Evolutionary conservation across 2,113 vertebrate species (phyloP), one percentile per base, ranked within the genome.

Genomic region (Pseudorhombus dupliciocellatus): DNA sequence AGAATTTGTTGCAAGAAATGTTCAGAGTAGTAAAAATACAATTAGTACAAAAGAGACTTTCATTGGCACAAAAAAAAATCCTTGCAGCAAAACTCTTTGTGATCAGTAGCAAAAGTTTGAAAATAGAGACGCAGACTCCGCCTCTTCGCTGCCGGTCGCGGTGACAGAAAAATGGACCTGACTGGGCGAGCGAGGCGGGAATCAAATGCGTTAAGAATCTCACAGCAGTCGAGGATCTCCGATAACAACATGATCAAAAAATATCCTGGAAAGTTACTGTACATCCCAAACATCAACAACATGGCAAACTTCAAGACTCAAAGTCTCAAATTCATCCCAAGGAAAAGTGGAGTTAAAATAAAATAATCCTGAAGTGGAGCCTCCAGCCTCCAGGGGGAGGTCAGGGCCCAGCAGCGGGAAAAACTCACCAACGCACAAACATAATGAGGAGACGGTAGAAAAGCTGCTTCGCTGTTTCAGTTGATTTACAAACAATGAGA

Each of bases 1-100:
- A 50, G 26, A 69, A 56, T 71, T 62, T 40, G 73, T 21, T n/a
- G 46, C 46, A 50, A 50, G 46, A 50, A 50, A 50, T 6, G 66
- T 65, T 77, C 53, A 76, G 72, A 75, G 79, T 83, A 84, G 74
- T 86, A 93, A 92, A 92, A 93, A 93, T 89, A 89, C 85, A 84
- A 62, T 81, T 81, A 86, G 66, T 89, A 92, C 40, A 94, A 93
- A 92, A 81, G 62, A 62, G 24, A 48, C 66, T 71, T 84, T 80
- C 67, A 89, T 88, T 91, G 88, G 89, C 88, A 91, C 88, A 87
- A 90, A 80, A 73, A 20, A 9, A 28, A 28, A 28, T 71, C 31
- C 74, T 81, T 71, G 80, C 87, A 83, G 83, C 80, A 87, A 76
- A 87, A 68, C 56, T 66, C 75, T 76, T 87, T 57, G 65, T 81